Evolutionary conservation across 2,113 vertebrate genomes (phyloP).

Genomic region (Cinclus mexicanus): DNA sequence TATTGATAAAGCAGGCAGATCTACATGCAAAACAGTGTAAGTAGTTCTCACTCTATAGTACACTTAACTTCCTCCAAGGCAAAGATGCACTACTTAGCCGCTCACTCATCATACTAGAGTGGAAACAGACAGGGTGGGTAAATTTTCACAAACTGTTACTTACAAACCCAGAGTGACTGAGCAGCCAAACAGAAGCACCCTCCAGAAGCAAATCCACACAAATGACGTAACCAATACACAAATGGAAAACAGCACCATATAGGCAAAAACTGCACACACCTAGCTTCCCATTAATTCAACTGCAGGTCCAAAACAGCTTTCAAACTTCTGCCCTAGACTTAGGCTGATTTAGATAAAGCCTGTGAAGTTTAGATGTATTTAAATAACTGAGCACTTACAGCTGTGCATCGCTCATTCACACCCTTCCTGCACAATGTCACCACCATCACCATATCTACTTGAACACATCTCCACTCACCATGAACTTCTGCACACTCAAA

Average conservation of each 20-base stretch:
- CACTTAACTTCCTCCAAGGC: not conserved
- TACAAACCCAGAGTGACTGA: not conserved
- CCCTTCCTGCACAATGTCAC: rapidly evolving
- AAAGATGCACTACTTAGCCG: not conserved
- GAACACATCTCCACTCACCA: constrained; percentile 77
- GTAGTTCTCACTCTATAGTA: not conserved
- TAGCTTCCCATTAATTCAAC: not conserved
- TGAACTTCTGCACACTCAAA: constrained; percentile 98
- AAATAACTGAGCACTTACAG: not conserved
- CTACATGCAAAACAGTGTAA: rapidly evolving
- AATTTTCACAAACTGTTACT: not conserved
- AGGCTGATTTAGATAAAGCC: not conserved
- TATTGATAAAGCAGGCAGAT: not conserved
- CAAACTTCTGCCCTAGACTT: not conserved
- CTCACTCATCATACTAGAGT: not conserved
- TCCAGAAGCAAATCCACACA: not conserved
- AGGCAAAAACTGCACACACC: not conserved
- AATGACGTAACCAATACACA: rapidly evolving
- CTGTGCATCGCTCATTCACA: not conserved
- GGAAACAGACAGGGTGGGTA: not conserved
- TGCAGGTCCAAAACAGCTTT: rapidly evolving
- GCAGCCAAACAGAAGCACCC: not conserved
- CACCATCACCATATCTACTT: rapidly evolving
- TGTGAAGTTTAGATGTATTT: not conserved
- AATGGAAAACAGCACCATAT: not conserved